A percentile compares a stretch with the other conserved stretches of the same genome.
phyloP scores from a whole-genome alignment of 2,113 vertebrate genomes.

The Oryzias melastigma region DNA sequence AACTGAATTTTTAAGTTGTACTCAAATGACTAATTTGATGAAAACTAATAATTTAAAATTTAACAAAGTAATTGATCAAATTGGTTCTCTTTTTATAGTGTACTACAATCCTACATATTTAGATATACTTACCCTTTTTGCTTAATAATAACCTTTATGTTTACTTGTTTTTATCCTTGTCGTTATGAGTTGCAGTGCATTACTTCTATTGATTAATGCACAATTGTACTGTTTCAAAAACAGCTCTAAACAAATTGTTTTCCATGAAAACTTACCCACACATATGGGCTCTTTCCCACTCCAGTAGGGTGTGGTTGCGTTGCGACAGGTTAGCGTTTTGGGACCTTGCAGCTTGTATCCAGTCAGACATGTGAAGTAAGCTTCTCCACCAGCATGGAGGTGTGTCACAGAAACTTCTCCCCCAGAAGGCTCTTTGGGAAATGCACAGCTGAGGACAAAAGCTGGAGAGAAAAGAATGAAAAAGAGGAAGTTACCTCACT shows the following conservation, averaged over 20 bases:
- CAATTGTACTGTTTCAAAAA: constrained; percentile 1
- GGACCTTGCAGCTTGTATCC: constrained; percentile 89
- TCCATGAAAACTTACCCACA: constrained; percentile 74
- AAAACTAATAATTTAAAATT: too few species aligned
- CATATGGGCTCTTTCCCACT: constrained; percentile 86
- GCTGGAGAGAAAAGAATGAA: constrained; percentile 71
- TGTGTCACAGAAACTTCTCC: constrained; percentile 90
- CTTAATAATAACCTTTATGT: too few species aligned
- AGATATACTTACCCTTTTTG: too few species aligned
- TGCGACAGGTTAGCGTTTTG: constrained; percentile 85
- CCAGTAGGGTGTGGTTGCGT: constrained; percentile 95
- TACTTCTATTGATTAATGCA: too few species aligned
- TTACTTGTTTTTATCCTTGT: too few species aligned
- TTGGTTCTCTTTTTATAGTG: too few species aligned
- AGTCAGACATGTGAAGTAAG: constrained; percentile 84
- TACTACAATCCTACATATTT: too few species aligned
- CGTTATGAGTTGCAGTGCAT: too few species aligned
- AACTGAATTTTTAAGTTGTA: too few species aligned
- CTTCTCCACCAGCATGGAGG: constrained; percentile 86
- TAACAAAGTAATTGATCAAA: too few species aligned
- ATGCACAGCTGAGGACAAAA: constrained; percentile 90
- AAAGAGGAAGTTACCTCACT: background rate
- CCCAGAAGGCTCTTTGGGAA: constrained; percentile 83
- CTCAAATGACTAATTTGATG: too few species aligned
- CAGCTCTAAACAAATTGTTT: background rate